Evolutionary conservation across 2,797 vertebrate species (phyloP), one percentile per base, ranked within the genome.

Genomic region (Pitangus sulphuratus): DNA sequence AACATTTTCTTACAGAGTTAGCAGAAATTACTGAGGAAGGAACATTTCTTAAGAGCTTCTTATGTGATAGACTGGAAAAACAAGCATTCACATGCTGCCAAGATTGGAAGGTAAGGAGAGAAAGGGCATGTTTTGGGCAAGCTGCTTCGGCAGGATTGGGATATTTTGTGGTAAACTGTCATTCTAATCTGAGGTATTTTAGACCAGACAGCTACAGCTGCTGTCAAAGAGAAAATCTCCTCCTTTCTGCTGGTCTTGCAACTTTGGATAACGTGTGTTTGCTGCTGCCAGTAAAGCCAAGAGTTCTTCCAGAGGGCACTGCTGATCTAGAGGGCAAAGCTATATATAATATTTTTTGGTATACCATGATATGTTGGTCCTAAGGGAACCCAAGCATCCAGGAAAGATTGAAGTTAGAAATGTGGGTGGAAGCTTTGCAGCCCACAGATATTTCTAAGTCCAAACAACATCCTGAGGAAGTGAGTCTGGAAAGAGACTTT

Each of bases 401-500:
- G 89, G 88, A 93, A 97, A 95, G 70, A 61, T 0, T 94, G 76
- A 92, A 95, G 90, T 89, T 89, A 89, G 89, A 93, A 92, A 86
- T 1, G 64, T 93, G 93, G 89, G 92, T 89, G 95, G 95, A 96
- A 95, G 87, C 68, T 70, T 87, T 93, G 85, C 64, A 79, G 80
- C 80, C 80, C 90, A 85, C 78, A 96, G 94, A 94, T 90, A 87
- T 95, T 94, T 97, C 95, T 88, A 75, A 93, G 94, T 93, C 93
- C 87, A 90, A 97, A 85, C 0, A 70, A 91, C 94, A 93, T 97
- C 92, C 94, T 95, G 91, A 95, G 95, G 97, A 97, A 96, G 80
- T 83, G 68, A 93, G 84, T 94, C 91, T 89, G 88, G 53, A 74
- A 94, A 93, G 65, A 65, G 89, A 89, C 65, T 95, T 96, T 97